Conservation (phyloP, 2,888 invertebrate species). For the Pristionchus entomophagus region DNA sequence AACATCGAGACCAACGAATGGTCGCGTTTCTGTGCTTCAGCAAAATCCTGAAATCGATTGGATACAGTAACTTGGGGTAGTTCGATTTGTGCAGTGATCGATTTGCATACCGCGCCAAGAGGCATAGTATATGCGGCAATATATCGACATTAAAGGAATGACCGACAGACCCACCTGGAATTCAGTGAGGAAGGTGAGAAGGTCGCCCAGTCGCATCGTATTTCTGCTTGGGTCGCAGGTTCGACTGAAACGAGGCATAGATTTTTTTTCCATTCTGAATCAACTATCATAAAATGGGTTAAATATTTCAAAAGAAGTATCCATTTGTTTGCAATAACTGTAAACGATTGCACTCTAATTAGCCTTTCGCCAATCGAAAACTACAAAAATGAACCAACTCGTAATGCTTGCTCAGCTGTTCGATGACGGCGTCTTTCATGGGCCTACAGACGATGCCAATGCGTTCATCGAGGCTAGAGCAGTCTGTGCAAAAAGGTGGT, state of each 20-base stretch:
- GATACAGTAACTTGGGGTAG: not conserved
- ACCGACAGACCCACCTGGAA: slow-evolving; percentile 32
- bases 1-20: not conserved
- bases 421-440: not conserved
- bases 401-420: slow-evolving; percentile 4
- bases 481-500: not conserved
- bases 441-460: not conserved
- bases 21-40: not conserved
- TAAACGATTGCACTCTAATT: too few species aligned
- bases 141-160: not conserved
- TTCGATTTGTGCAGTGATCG: too few species aligned
- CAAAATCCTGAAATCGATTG: not conserved
- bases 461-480: not conserved
- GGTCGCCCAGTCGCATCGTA: not conserved
- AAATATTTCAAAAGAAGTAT: too few species aligned
- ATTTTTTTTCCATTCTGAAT: too few species aligned
- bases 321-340: too few species aligned
- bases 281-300: too few species aligned
- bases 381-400: not conserved
- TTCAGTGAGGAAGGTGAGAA: not conserved
- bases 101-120: too few species aligned
- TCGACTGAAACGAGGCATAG: not conserved
- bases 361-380: too few species aligned
- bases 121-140: too few species aligned
- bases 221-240: not conserved